Evolutionary conservation across 2,888 invertebrate genomes (phyloP).

Genomic region (Patella pellucida): DNA sequence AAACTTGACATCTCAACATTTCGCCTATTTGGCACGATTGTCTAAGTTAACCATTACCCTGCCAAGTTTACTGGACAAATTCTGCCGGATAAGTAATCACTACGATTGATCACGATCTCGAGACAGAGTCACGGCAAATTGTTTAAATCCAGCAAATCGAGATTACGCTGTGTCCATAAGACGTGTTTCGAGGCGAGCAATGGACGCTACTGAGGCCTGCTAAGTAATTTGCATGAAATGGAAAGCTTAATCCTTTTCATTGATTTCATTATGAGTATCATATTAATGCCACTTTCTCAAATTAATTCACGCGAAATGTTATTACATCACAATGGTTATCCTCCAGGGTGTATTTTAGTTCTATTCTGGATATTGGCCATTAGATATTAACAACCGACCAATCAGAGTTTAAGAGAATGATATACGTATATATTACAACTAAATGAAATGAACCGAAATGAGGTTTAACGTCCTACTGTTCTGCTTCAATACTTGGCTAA

Average conservation of each 20-base stretch:
- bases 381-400: too few species aligned
- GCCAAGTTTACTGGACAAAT: constrained; percentile 34
- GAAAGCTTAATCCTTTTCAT: constrained; percentile 33
- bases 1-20: constrained; percentile 20
- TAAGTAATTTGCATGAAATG: constrained; percentile 29
- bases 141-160: constrained; percentile 30
- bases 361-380: too few species aligned
- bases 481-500: too few species aligned
- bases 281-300: constrained; percentile 31
- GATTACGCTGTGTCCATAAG: constrained; percentile 29
- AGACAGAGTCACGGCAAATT: constrained; percentile 25
- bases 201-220: not conserved
- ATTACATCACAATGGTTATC: not conserved
- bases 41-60: constrained; percentile 22
- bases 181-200: constrained; percentile 22
- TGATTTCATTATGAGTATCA: constrained; percentile 34
- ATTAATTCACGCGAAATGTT: constrained; percentile 20
- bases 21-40: constrained; percentile 33
- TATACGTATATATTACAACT: too few species aligned
- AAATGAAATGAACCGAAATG: too few species aligned
- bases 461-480: too few species aligned
- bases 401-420: too few species aligned
- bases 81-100: constrained; percentile 34
- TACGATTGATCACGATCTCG: constrained; percentile 6
- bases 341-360: not conserved